These are phyloP conservation scores for Stegana nigrithorax DNA, from an alignment of 2,888 invertebrate species.

Conservation along the genomic window DNA sequence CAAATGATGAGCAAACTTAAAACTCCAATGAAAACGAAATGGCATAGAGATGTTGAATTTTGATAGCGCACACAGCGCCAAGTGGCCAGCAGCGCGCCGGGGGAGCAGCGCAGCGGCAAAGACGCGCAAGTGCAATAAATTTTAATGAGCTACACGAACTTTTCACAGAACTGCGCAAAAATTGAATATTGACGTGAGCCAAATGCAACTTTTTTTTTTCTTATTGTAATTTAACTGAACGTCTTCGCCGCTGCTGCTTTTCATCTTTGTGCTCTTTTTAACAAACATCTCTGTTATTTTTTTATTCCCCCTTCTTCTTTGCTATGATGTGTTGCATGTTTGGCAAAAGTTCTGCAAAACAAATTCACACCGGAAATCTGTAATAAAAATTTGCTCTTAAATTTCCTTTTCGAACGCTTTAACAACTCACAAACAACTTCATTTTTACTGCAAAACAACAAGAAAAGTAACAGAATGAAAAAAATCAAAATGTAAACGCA, in stretches of 20 bases:
- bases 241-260: not conserved
- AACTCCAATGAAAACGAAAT: slow-evolving; percentile 28
- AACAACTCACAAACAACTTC: not conserved
- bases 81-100: not conserved
- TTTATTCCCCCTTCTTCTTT: too few species aligned
- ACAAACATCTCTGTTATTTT: too few species aligned
- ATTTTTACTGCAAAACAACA: not conserved
- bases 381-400: not conserved
- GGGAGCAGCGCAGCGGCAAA: not conserved
- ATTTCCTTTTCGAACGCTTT: not conserved
- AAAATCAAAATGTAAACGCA: too few species aligned
- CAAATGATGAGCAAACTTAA: slow-evolving; percentile 62
- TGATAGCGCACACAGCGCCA: slow-evolving; percentile 10
- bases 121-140: slow-evolving; percentile 40
- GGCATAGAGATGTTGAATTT: slow-evolving; percentile 18
- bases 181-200: slow-evolving; percentile 55
- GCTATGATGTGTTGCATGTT: too few species aligned
- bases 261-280: slow-evolving; percentile 16
- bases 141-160: slow-evolving; percentile 59
- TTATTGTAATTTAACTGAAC: not conserved
- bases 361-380: not conserved
- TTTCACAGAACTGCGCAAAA: slow-evolving; percentile 30
- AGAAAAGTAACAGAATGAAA: not conserved
- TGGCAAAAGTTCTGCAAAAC: too few species aligned
- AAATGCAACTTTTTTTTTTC: slow-evolving; percentile 8